These are phyloP conservation scores for Cheilosia pagana DNA, from an alignment of 2,888 invertebrate species.

Conservation along the genomic window DNA sequence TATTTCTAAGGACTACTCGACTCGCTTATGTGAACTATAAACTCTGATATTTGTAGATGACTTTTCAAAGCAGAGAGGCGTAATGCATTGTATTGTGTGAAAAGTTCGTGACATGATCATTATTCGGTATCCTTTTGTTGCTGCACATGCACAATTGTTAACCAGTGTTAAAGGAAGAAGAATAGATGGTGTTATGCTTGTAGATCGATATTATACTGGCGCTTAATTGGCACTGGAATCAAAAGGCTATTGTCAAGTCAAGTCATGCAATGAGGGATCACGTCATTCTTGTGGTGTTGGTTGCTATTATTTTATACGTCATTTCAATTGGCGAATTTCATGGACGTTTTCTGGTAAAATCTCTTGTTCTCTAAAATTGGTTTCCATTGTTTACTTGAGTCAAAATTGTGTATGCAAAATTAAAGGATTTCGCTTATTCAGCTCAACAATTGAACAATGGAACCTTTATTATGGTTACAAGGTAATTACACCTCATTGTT, in stretches of 20 bases:
- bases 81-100: conserved; percentile 52
- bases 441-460: background rate
- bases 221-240: conserved; percentile 57
- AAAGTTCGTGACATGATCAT: conserved; percentile 73
- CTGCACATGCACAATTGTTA: conserved; percentile 34
- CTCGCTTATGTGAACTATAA: conserved; percentile 32
- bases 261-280: conserved; percentile 27
- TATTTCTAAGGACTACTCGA: conserved; percentile 38
- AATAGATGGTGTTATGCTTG: conserved; percentile 39
- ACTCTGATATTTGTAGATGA: conserved; percentile 36
- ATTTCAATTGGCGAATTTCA: conserved; percentile 25
- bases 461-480: background rate
- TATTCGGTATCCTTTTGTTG: conserved; percentile 61
- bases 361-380: background rate
- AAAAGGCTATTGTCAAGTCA: conserved; percentile 41
- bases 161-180: conserved; percentile 17
- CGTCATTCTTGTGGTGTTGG: background rate
- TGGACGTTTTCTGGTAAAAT: conserved; percentile 3
- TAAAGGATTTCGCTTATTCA: background rate
- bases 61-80: conserved; percentile 19
- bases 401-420: conserved; percentile 21
- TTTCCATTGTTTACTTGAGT: conserved; percentile 31
- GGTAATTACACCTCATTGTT: background rate
- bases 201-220: conserved; percentile 41
- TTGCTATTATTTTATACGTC: background rate